Percentiles rank a stretch among this genome's conserved stretches.
phyloP scores from a whole-genome alignment of 2,888 invertebrate species.

The Anagyrus pseudococci region DNA sequence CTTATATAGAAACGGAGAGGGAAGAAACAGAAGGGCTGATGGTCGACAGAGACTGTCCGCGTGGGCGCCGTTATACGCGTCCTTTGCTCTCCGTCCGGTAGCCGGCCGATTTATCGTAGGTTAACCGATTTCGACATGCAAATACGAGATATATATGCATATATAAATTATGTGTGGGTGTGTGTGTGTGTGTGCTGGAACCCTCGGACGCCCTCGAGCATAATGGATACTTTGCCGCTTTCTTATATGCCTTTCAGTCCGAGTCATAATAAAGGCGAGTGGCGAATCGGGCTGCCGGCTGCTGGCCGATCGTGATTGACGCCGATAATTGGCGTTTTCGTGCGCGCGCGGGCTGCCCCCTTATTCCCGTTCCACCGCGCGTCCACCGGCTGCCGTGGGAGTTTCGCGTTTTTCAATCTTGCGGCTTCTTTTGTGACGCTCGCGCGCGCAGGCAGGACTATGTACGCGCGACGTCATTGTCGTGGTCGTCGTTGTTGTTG shows the following conservation, averaged over 20 bases:
- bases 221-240: no score
- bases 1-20: no score
- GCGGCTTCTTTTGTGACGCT: slow-evolving; percentile 11
- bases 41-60: no score
- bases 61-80: no score
- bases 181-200: no score
- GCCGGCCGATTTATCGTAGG: background rate
- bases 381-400: slow-evolving; percentile 23
- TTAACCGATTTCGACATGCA: slow-evolving; percentile 18
- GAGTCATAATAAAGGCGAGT: background rate
- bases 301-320: slow-evolving; percentile 20
- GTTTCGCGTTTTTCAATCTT: slow-evolving; percentile 18
- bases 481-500: background rate
- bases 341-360: background rate
- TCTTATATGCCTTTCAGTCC: background rate
- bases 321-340: slow-evolving; percentile 28
- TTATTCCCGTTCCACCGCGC: background rate
- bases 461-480: background rate
- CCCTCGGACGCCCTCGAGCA: no score
- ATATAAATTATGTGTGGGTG: no score
- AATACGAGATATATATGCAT: background rate
- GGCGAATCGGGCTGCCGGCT: background rate
- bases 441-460: slow-evolving; percentile 1
- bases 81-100: background rate
- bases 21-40: no score